phyloP scores from a whole-genome alignment of 2,113 vertebrate genomes.

The Paracanthobrama guichenoti region DNA sequence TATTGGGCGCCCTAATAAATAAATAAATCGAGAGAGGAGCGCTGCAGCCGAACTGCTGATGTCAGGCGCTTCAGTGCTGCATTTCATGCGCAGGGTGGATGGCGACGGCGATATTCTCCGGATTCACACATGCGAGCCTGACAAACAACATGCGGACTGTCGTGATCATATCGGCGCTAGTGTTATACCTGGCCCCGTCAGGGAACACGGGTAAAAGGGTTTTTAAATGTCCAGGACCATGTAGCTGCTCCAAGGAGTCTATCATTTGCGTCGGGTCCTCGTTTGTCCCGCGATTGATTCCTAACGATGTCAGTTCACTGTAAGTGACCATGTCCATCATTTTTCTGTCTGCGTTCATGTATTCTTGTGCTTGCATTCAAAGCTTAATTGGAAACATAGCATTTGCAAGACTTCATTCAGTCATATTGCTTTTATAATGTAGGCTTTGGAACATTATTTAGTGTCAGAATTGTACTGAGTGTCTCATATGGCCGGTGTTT shows the following conservation, averaged over 20 bases:
- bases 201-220: conserved; percentile 71
- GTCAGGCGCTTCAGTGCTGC: conserved; percentile 82
- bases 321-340: conserved; percentile 70
- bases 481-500: conserved; percentile 2
- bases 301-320: conserved; percentile 89
- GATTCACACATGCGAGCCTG: conserved; percentile 70
- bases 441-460: neutral
- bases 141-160: conserved; percentile 75
- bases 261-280: conserved; percentile 93
- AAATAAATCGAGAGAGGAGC: conserved; percentile 73
- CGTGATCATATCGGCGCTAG: conserved; percentile 59
- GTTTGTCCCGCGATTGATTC: conserved; percentile 79
- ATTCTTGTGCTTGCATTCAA: neutral
- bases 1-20: conserved; percentile 70
- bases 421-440: neutral
- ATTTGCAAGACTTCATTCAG: neutral
- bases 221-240: conserved; percentile 82
- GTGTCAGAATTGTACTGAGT: neutral
- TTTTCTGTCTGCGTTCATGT: neutral
- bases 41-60: conserved; percentile 85
- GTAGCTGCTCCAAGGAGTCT: conserved; percentile 93
- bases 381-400: neutral
- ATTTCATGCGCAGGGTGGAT: conserved; percentile 77
- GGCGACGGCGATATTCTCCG: conserved; percentile 54
- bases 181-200: conserved; percentile 60